Percentiles rank a stretch among this genome's conserved stretches.
phyloP scores from a whole-genome alignment of 2,113 vertebrate genomes.

The Pelmatolapia mariae region DNA sequence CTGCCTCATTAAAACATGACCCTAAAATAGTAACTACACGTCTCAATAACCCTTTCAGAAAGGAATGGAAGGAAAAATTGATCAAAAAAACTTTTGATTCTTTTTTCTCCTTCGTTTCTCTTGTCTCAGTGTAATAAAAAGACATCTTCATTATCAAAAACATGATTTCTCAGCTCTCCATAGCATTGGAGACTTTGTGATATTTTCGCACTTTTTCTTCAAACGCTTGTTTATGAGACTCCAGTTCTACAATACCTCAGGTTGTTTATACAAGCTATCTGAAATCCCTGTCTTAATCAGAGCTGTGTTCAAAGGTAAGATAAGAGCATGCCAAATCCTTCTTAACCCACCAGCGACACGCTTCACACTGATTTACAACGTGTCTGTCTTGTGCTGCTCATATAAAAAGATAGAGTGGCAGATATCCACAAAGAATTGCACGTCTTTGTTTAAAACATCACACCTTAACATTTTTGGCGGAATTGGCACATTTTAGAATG shows the following conservation, averaged over 20 bases:
- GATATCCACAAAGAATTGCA: constrained; percentile 47
- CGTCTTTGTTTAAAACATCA: constrained; percentile 36
- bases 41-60: constrained; percentile 7
- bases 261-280: constrained; percentile 52
- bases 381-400: constrained; percentile 15
- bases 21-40: constrained; percentile 28
- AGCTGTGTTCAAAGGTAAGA: constrained; percentile 61
- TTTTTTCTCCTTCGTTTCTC: not conserved
- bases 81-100: constrained; percentile 33
- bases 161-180: constrained; percentile 29
- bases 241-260: constrained; percentile 36
- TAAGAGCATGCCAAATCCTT: constrained; percentile 56
- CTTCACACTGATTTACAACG: constrained; percentile 55
- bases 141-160: constrained; percentile 21
- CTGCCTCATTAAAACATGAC: constrained; percentile 42
- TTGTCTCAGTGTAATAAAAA: constrained; percentile 1
- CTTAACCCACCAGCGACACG: constrained; percentile 46
- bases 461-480: constrained; percentile 8
- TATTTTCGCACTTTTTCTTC: constrained; percentile 45
- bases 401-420: constrained; percentile 46
- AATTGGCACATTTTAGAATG: constrained; percentile 33
- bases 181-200: constrained; percentile 30
- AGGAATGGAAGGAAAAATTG: constrained; percentile 20
- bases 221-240: constrained; percentile 48
- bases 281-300: constrained; percentile 58